Base-by-base conservation (phyloP, 2,888 invertebrate species). In the Agriopis aurantiaria region DNA sequence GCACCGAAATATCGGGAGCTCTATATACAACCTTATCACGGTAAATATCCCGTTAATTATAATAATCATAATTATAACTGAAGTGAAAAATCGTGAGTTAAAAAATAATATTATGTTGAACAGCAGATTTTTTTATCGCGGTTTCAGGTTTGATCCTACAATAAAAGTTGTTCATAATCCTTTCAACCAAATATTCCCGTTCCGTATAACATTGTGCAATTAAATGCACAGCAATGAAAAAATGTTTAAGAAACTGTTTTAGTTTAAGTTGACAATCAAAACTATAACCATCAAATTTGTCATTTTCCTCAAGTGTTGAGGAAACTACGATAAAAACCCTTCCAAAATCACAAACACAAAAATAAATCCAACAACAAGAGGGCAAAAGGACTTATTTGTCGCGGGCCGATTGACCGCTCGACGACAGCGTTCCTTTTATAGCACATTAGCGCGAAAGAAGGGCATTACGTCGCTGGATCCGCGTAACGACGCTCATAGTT, bases 391-490 rank as follows among this genome's bases (percentile, higher is more conserved):
- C 51, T 75, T 75, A 82, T 82, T 82, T 80, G 80, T 83, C 77
- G 77, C 76, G 82, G 78, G 72, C 75, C 81, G 84, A 85, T 85
- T 85, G 85, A 81, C 83, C 81, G 81, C 78, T 81, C 59, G 78
- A 59, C 59, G 59, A 65, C 69, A 63, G 68, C 67, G 64, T 70
- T 80, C 80, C 84, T 85, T 87, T 90, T 87, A 88, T 87, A 84
- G 87, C 83, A 83, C 90, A 91, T 91, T 91, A 90, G 88, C 86
- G 85, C 85, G 85, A 88, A 90, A 91, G 88, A 88, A 88, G 86
- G 87, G 84, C 88, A 91, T 91, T 89, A 89, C 85, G 82, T 73
- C 79, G 83, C 81, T 83, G 86, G 84, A 85, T 85, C 82, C 84
- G 77, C 79, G 82, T 90, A 91, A 91, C 89, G 91, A 91, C 86